Evolutionary conservation across 1,140 invertebrate species (phyloP).

Genomic region (Heterodera carotae): DNA sequence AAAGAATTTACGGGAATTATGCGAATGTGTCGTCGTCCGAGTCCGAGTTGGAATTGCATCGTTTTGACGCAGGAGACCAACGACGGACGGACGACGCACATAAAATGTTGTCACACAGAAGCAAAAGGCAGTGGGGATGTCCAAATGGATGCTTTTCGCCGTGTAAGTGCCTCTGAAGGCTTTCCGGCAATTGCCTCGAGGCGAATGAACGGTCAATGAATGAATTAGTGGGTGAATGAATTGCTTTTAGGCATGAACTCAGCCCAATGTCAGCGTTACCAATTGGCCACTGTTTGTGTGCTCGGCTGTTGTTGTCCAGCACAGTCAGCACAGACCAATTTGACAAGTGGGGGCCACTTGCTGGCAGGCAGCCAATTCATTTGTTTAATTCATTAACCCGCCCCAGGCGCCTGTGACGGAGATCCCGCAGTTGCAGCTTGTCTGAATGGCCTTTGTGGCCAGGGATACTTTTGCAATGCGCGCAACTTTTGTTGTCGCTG

Average conservation of each 20-base stretch:
- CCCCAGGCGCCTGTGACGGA: conserved; percentile 53
- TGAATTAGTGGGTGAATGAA: background rate
- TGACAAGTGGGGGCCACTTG: conserved; percentile 33
- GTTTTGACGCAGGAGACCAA: background rate
- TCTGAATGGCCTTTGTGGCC: conserved; percentile 51
- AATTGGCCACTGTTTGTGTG: conserved; percentile 51
- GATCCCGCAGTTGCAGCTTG: conserved; percentile 53
- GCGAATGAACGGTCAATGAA: background rate
- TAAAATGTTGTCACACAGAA: conserved; percentile 11
- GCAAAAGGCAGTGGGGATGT: conserved; percentile 44
- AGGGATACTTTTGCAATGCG: conserved; percentile 55
- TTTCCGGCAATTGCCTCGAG: too few species aligned
- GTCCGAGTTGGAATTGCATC: background rate
- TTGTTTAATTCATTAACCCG: conserved; percentile 2
- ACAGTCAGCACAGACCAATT: conserved; percentile 40
- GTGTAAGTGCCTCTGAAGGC: conserved; percentile 13
- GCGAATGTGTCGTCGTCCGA: conserved; percentile 2
- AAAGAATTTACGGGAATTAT: background rate
- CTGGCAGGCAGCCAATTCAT: background rate
- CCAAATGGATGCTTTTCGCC: conserved; percentile 43
- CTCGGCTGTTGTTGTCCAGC: conserved; percentile 49
- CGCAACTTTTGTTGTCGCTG: conserved; percentile 53
- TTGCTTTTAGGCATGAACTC: conserved; percentile 34
- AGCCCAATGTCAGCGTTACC: conserved; percentile 48
- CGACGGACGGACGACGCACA: background rate